Evolutionary conservation across 2,113 vertebrate genomes (phyloP).

Genomic region (Otis tarda): DNA sequence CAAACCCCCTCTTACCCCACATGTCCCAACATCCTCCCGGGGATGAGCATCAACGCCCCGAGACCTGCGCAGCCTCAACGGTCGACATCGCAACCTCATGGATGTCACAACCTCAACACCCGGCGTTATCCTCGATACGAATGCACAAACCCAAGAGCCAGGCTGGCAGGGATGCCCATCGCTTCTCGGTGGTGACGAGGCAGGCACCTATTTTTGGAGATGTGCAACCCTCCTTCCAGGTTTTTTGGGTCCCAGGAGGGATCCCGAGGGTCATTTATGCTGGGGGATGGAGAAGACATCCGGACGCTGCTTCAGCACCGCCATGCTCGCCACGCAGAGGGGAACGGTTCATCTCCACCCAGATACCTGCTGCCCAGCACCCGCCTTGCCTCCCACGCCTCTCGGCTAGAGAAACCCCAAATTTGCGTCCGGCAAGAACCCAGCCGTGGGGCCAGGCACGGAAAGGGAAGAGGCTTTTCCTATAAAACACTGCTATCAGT

Average conservation of each 20-base stretch:
- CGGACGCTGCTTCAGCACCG: not conserved
- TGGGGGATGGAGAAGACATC: not conserved
- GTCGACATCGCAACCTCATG: accelerated
- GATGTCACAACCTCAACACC: not conserved
- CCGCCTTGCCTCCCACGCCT: not conserved
- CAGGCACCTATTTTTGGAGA: not conserved
- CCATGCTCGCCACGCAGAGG: accelerated
- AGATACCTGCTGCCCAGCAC: not conserved
- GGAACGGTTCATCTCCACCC: not conserved
- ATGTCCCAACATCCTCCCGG: accelerated
- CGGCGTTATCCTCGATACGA: not conserved
- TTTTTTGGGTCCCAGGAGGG: not conserved
- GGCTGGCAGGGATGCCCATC: not conserved
- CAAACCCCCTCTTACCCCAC: not conserved
- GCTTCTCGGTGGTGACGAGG: not conserved
- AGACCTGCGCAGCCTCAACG: not conserved
- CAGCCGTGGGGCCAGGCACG: not conserved
- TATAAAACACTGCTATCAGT: not conserved
- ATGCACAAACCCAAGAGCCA: not conserved
- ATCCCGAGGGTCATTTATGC: not conserved
- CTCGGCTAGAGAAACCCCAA: not conserved
- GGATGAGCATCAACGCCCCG: not conserved
- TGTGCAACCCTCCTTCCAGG: not conserved
- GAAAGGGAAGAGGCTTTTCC: not conserved
- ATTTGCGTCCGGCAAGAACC: not conserved